Base-by-base conservation (phyloP, 2,113 vertebrate genomes). In the Lanius collurio region DNA sequence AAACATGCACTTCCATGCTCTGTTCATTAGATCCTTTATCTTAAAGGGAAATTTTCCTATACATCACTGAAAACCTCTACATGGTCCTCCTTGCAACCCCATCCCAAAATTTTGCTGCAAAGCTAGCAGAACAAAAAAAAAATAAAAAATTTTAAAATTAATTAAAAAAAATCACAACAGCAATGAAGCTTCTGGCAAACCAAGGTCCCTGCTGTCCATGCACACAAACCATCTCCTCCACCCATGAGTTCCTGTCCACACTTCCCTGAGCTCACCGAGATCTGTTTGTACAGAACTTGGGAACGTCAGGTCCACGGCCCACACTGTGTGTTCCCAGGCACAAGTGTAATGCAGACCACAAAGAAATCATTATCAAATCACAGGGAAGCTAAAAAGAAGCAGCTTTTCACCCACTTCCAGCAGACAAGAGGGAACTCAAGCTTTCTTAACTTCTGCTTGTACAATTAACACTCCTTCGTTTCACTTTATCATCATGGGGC, bases 351-450 rank as follows among this genome's bases (percentile, higher is more conserved):
- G 52, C 46, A 37, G 74, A 91, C 65, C 56, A 93, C 85, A 94
- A 91, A 69, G 75, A 86, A 95, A 83, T 80, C 78, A 90, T 95
- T 90, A 96, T 68, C 67, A 83, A 90, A 77, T 53, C 67, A 74
- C 81, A 57, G 46, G 30, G 15, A 76, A 71, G 39, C 44, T 39
- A 20, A 68, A 90, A 85, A 60, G 30, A 24, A 27, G 28, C 20
- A 55, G 87, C 50, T 94, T 85, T 87, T 93, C 82, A 93, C 46
- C 35, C 1, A 1, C 75, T 94, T 93, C n/a, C 68, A 93, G 46
- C 13, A 42, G 41, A 50, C 33, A 82, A 76, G 65, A 88, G 64
- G 49, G n/a, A 92, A 82, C 26, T 41, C 2, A 2, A 57, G 35
- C 13, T 79, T 87, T 62, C 57, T 63, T 70, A 59, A 74, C 37